Percentiles rank a stretch among this genome's conserved stretches.
phyloP scores from a whole-genome alignment of 2,888 invertebrate species.

The Auanema freiburgensis region DNA sequence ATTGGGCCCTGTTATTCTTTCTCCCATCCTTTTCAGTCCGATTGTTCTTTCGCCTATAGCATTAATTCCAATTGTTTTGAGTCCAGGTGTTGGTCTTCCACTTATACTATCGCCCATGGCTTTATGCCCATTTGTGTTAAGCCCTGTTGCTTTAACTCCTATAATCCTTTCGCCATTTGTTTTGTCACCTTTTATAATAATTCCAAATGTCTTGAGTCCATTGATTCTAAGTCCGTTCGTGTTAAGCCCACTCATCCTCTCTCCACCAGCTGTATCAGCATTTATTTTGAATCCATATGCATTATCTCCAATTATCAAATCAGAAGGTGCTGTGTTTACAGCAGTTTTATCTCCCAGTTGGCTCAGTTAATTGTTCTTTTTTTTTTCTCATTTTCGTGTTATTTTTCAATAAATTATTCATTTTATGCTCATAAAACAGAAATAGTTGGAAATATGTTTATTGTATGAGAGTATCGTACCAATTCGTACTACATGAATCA shows the following conservation, averaged over 20 bases:
- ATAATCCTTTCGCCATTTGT: conserved; percentile 35
- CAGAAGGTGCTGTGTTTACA: conserved; percentile 34
- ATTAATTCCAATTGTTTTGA: conserved; percentile 33
- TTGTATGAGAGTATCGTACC: too few species aligned
- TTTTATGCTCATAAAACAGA: too few species aligned
- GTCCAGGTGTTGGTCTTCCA: conserved; percentile 31
- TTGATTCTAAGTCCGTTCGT: conserved; percentile 44
- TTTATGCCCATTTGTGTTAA: conserved; percentile 35
- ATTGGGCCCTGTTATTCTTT: conserved; percentile 35
- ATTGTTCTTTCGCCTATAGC: conserved; percentile 35
- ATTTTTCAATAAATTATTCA: too few species aligned
- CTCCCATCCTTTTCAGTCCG: conserved; percentile 35
- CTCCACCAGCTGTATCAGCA: conserved; percentile 33
- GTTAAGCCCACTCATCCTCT: conserved; percentile 37
- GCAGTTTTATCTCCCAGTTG: conserved; percentile 39
- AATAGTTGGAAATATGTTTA: too few species aligned
- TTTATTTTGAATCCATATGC: conserved; percentile 37
- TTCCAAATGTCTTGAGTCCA: conserved; percentile 30
- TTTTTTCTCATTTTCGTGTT: background rate
- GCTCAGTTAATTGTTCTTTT: conserved; percentile 27
- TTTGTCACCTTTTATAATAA: conserved; percentile 35
- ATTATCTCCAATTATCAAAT: conserved; percentile 35
- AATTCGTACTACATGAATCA: too few species aligned
- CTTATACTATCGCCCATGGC: conserved; percentile 44
- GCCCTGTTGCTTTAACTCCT: conserved; percentile 32